Percentiles rank a stretch among this genome's conserved stretches.
Evolutionary conservation across 2,113 vertebrate genomes (phyloP).

Genomic region (Vanacampus margaritifer): DNA sequence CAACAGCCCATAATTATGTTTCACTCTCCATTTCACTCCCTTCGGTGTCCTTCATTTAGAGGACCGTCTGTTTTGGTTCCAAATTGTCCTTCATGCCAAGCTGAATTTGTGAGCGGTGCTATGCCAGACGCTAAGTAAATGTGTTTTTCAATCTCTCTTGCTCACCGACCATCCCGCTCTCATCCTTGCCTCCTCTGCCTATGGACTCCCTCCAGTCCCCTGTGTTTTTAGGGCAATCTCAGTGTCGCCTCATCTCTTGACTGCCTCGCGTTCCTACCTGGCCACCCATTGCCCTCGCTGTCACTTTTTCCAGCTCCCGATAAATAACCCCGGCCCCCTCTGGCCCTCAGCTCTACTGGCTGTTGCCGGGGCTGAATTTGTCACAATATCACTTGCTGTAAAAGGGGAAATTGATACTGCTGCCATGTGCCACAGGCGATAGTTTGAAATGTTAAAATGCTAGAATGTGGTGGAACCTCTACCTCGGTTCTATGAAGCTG

Average conservation of each 20-base stretch:
- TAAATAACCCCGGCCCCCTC: constrained; percentile 79
- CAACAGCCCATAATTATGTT: constrained; percentile 27
- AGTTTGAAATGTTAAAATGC: constrained; percentile 60
- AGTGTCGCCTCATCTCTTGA: constrained; percentile 55
- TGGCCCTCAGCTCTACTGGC: constrained; percentile 66
- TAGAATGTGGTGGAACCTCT: constrained; percentile 34
- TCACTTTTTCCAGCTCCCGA: constrained; percentile 75
- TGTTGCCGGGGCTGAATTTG: constrained; percentile 75
- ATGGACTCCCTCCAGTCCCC: constrained; percentile 58
- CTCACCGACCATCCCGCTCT: constrained; percentile 48
- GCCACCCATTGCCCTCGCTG: constrained; percentile 79
- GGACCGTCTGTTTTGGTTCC: constrained; percentile 72
- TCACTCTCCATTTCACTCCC: constrained; percentile 41
- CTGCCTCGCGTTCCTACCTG: constrained; percentile 42
- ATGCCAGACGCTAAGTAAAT: constrained; percentile 84
- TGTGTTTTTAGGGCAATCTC: constrained; percentile 66
- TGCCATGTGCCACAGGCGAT: constrained; percentile 63
- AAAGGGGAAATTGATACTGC: constrained; percentile 81
- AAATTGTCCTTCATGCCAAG: constrained; percentile 88
- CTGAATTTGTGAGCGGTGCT: constrained; percentile 78
- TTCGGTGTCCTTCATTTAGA: constrained; percentile 74
- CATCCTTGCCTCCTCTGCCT: constrained; percentile 41
- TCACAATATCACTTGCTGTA: constrained; percentile 81
- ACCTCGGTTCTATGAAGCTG: background rate
- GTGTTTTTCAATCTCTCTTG: constrained; percentile 76